Conservation (phyloP, 92 coral and sea anemone species). For the Epizoanthus scotinus region DNA sequence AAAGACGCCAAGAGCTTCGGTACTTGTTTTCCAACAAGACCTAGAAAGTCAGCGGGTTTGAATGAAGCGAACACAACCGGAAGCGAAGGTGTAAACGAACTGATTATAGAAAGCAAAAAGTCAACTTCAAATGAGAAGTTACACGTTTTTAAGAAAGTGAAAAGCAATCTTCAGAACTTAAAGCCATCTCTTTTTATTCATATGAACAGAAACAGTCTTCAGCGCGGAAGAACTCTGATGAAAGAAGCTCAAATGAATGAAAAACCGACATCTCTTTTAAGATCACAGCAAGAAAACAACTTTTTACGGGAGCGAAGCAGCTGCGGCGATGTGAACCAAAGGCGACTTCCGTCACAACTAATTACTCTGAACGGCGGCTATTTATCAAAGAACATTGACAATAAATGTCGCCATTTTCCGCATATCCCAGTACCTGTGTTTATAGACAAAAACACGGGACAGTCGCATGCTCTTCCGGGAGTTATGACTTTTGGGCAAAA, state of each 20-base stretch:
- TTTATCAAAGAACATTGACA: background rate
- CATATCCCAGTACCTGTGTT: background rate
- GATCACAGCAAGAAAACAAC: no score
- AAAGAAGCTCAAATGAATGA: background rate
- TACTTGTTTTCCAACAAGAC: background rate
- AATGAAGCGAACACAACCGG: background rate
- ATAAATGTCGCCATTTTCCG: background rate
- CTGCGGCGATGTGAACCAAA: background rate
- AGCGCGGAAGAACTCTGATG: background rate
- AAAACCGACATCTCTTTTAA: background rate
- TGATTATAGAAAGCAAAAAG: background rate
- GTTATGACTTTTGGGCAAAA: conserved; percentile 19
- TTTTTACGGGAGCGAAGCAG: background rate
- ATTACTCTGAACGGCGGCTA: background rate
- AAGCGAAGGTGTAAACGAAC: conserved; percentile 2
- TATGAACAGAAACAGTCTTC: background rate
- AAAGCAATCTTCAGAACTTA: background rate
- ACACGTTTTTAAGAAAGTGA: background rate
- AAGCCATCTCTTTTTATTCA: background rate
- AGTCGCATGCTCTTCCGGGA: background rate
- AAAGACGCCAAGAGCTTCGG: background rate
- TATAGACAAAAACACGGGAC: background rate
- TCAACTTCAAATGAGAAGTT: background rate
- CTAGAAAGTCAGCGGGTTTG: background rate
- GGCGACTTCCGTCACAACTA: background rate